Conservation (phyloP, 53 echinoderm and acorn worm genomes). For the Glandiceps talaboti region DNA sequence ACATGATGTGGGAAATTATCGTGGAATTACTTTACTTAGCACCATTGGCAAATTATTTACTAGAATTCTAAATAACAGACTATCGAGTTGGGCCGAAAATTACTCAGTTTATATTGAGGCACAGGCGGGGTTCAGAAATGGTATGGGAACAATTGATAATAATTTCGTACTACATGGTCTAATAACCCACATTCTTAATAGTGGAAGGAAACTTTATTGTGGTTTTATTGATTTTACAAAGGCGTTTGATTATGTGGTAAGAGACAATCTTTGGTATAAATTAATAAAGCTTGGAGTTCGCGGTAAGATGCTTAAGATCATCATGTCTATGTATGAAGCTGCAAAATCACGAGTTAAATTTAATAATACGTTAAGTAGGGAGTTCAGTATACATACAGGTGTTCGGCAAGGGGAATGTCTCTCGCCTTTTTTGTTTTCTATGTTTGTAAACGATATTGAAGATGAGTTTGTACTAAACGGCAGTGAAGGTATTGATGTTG, state of each 20-base stretch:
- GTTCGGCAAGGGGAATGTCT: no score
- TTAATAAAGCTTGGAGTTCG: neutral
- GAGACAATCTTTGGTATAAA: no score
- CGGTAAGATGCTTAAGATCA: neutral
- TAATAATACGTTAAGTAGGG: no score
- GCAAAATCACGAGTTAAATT: no score
- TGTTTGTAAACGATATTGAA: no score
- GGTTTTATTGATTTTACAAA: neutral
- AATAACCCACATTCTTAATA: neutral
- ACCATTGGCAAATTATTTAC: neutral
- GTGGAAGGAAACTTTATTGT: neutral
- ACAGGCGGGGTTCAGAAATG: neutral
- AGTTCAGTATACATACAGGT: no score
- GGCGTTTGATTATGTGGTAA: neutral
- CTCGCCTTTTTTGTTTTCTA: no score
- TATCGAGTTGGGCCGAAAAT: neutral
- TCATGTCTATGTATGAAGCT: neutral
- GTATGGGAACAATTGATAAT: neutral
- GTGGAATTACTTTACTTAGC: neutral
- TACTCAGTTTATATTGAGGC: neutral
- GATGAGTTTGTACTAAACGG: no score
- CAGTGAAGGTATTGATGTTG: no score
- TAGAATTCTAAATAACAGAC: neutral
- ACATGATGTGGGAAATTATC: neutral
- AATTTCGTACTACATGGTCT: neutral